A percentile compares a stretch with the other conserved stretches of the same genome.
These are phyloP conservation scores for Ciconia nigra DNA, from an alignment of 2,797 vertebrate genomes.

Conservation along the genomic window DNA sequence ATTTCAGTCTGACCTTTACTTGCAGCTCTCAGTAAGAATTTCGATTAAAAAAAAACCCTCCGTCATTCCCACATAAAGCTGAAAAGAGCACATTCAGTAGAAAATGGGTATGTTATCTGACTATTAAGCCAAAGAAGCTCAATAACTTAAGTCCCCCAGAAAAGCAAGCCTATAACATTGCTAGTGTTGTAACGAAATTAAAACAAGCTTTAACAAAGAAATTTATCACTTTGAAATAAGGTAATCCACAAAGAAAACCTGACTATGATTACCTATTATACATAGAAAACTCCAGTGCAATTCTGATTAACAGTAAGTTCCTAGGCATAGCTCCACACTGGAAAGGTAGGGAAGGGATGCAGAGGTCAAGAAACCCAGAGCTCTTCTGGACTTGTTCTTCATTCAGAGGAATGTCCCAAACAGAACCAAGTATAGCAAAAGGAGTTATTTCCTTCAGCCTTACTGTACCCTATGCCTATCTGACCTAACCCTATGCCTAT, in stretches of 20 bases:
- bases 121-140: background rate
- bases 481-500: background rate
- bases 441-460: background rate
- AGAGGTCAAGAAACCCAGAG: background rate
- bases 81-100: background rate
- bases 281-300: background rate
- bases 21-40: background rate
- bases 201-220: background rate
- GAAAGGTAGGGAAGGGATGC: background rate
- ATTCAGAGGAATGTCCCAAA: background rate
- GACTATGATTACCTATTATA: background rate
- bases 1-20: background rate
- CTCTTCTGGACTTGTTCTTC: background rate
- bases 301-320: background rate
- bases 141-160: background rate
- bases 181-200: background rate
- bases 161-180: background rate
- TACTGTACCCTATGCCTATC: no score
- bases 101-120: background rate
- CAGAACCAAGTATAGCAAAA: background rate
- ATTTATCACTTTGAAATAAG: background rate
- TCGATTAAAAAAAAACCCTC: background rate
- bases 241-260: background rate
- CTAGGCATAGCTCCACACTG: background rate
- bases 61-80: background rate